Percentiles rank a stretch among this genome's conserved stretches.
These are phyloP conservation scores for Gymnogyps californianus DNA, from an alignment of 2,113 vertebrate genomes.

Conservation along the genomic window DNA sequence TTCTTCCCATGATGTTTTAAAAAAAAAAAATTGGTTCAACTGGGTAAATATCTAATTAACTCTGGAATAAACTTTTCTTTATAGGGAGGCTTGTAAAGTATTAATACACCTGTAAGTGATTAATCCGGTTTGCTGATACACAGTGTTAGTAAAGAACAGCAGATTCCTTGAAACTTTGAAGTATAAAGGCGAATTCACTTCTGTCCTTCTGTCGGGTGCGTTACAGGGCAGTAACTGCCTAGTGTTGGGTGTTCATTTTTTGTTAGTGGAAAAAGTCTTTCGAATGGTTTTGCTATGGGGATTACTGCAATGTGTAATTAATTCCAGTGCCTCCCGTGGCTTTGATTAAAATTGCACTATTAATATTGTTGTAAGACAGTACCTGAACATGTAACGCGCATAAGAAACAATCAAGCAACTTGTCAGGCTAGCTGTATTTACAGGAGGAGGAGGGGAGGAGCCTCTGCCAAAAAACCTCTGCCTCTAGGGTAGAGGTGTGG, in stretches of 20 bases:
- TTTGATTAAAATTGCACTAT: conserved; percentile 1
- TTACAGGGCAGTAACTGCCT: background rate
- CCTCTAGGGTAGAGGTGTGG: background rate
- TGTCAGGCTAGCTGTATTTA: background rate
- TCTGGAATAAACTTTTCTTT: background rate
- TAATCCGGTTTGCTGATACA: background rate
- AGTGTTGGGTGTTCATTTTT: background rate
- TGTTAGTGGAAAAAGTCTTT: background rate
- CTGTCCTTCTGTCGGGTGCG: background rate
- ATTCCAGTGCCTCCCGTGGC: conserved; percentile 12
- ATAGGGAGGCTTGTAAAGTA: background rate
- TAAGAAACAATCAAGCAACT: background rate
- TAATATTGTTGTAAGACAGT: background rate
- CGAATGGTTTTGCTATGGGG: background rate
- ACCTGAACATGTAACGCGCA: background rate
- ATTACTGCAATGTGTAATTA: conserved; percentile 16
- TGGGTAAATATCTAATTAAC: background rate
- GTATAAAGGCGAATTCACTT: background rate
- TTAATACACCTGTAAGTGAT: background rate
- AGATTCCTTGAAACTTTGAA: background rate
- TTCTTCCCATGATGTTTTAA: background rate
- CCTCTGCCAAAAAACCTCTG: background rate
- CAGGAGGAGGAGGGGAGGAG: background rate
- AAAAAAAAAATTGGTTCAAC: background rate
- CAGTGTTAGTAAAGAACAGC: background rate